Base-by-base conservation (phyloP, 2,113 vertebrate species). In the Taxidea taxus region DNA sequence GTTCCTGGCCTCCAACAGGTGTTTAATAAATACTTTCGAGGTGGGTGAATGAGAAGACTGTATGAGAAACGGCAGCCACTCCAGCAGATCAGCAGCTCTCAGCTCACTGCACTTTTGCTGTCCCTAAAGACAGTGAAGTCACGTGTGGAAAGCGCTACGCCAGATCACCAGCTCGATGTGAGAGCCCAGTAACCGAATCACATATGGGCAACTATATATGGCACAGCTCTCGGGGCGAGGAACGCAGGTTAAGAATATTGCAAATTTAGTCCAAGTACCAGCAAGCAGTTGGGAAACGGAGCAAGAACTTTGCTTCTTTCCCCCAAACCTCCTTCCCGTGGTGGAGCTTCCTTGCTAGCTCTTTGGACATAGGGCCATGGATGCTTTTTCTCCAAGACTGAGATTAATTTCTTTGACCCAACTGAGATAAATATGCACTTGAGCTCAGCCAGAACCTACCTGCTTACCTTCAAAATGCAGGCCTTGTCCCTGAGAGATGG, bases 381-480 rank as follows among this genome's bases (percentile, higher is more conserved):
- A 58, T 64, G 49, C 34, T 75, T 95, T 92, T 54, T 58, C 80
- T 81, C 49, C 37, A 62, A 97, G 68, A 84, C 75, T 91, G 83
- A 91, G 25, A 87, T 21, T 58, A 78, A 93, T 77, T 96, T 68
- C 66, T 95, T 90, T 90, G 60, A 88, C 39, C 42, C 56, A 13
- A 56, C 70, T 49, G 87, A 95, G 64, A 92, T 88, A 87, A 44
- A 92, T 91, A 77, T 91, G 72, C 39, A 86, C 16, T 4, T 87
- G 78, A 83, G 5, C 64, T 95, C 68, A 88, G 85, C 56, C 42
- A 78, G 70, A 94, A 95, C 72, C 77, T 82, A 58, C 64, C 62
- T 94, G 25, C 72, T 97, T 88, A 96, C 62, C 49, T 96, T 91
- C 94, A 68, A 92, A 74, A 87, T 39, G 75, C 60, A 91, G 64